These are phyloP conservation scores for Ginglymostoma cirratum DNA, from an alignment of 2,113 vertebrate genomes.

Conservation along the genomic window DNA sequence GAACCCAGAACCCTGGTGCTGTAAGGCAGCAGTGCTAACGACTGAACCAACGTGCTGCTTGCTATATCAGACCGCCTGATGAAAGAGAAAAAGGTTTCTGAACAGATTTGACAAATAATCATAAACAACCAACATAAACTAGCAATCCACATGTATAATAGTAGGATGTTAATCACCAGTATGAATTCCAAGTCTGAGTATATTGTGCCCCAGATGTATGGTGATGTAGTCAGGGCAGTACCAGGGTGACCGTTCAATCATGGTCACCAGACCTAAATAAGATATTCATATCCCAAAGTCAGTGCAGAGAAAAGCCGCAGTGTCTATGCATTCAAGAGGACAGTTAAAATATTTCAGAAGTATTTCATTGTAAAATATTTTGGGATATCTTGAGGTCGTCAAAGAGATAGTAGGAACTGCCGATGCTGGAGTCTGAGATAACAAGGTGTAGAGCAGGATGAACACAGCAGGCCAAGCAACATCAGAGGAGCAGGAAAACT, in stretches of 20 bases:
- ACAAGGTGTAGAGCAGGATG: no score
- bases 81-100: background rate
- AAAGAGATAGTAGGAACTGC: background rate
- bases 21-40: no score
- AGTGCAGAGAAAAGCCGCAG: background rate
- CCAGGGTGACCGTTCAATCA: background rate
- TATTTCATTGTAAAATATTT: background rate
- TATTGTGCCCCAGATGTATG: background rate
- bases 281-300: background rate
- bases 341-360: background rate
- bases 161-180: background rate
- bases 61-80: background rate
- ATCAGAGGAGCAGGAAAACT: no score
- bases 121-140: background rate
- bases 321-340: background rate
- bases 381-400: background rate
- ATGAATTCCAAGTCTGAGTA: background rate
- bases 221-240: background rate
- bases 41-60: background rate
- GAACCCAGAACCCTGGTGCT: no score
- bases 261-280: background rate
- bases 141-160: background rate
- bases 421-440: no score
- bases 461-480: no score
- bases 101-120: background rate